Evolutionary conservation across 2,797 vertebrate genomes (phyloP), one percentile per base, ranked within the genome.

Genomic region (Enteromius argenteus): DNA sequence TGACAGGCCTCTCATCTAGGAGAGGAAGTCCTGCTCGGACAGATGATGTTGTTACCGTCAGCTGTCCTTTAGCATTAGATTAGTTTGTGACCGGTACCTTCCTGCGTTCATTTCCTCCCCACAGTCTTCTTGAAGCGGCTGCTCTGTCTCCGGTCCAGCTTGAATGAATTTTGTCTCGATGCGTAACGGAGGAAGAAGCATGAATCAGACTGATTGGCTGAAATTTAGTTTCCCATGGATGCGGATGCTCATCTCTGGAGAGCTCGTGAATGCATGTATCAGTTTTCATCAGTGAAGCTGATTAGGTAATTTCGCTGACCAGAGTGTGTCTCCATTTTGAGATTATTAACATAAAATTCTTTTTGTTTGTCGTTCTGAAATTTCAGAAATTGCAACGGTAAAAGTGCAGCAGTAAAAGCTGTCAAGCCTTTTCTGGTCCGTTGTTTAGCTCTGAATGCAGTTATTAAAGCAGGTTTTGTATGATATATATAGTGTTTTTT

Each of bases 91-190:
- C 6, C 42, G 7, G 49, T 27, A 8, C 5, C 56, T 74, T 77
- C n/a, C 49, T 76, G 69, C 75, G 8, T 69, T 49, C 60, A 69
- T 85, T 87, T 86, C 62, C 81, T 83, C 66, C 15, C 35, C 74
- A 44, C 80, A 37, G 44, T 73, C 72, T 44, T 49, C 27, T 46
- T 15, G 14, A 58, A 84, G 60, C 3, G 58, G 44, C 77, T 80
- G 42, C 17, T 30, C n/a, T 1, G 30, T 73, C 67, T 74, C 17
- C 14, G 2, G 56, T 83, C 84, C 56, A 39, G 58, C 60, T 39
- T 4, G 4, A 64, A 71, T 27, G 1, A 56, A 73, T 83, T 81
- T 23, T 27, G 23, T 6, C 0, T 46, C 73, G 53, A 21, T 23
- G 23, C 72, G 46, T 32, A 62, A 23, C 27, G 32, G 79, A 60